These are phyloP conservation scores for Cotesia congregata DNA, from an alignment of 2,888 invertebrate genomes.

Conservation along the genomic window DNA sequence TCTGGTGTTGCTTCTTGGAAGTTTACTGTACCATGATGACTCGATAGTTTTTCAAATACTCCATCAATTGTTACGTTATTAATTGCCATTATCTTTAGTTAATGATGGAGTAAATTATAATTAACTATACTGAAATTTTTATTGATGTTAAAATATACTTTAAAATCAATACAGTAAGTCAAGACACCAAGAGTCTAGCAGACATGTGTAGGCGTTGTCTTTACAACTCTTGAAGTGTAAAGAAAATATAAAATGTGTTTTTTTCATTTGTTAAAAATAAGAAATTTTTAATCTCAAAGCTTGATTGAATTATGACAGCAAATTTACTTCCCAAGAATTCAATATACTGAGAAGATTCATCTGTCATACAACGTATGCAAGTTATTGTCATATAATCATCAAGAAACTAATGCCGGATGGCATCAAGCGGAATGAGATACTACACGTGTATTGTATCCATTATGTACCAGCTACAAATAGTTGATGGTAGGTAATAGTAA, in stretches of 20 bases:
- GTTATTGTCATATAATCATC: constrained; percentile 11
- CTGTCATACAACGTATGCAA: background rate
- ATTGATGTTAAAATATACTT: background rate
- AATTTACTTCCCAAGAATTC: background rate
- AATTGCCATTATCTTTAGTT: background rate
- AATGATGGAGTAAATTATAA: too few relatives aligned
- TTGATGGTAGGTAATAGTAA: background rate
- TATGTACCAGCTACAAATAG: constrained; percentile 6
- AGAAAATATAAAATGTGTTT: background rate
- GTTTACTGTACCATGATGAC: constrained; percentile 50
- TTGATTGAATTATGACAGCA: constrained; percentile 7
- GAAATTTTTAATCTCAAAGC: background rate
- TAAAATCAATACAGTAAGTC: too few relatives aligned
- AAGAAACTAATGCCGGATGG: background rate
- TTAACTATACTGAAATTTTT: background rate
- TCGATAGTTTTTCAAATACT: constrained; percentile 38
- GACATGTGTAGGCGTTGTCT: constrained; percentile 1
- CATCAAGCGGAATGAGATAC: constrained; percentile 2
- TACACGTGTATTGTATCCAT: background rate
- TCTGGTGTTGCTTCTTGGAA: constrained; percentile 47
- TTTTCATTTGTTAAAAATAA: background rate
- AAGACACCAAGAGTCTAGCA: background rate
- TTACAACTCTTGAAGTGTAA: background rate
- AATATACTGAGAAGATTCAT: background rate
- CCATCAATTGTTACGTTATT: constrained; percentile 24